Evolutionary conservation across 2,113 vertebrate genomes (phyloP), one percentile per base, ranked within the genome.

Genomic region (Alectura lathami): DNA sequence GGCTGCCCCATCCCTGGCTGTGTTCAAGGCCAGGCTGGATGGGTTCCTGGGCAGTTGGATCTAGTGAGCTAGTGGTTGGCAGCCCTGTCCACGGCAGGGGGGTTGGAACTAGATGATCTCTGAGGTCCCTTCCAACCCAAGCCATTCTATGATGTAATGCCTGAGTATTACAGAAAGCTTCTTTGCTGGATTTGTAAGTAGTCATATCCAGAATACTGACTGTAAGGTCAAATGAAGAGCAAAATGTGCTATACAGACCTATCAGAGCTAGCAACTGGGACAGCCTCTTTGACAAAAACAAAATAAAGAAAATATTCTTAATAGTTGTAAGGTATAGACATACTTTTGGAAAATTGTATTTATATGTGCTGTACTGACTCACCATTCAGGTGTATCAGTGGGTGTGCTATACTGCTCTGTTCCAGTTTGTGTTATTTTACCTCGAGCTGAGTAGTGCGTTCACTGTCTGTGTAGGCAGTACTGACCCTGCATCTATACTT

Each of bases 401-500:
- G 21, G 42, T 50, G 23, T 63, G 34, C 48, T 0, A 0, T 63
- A 27, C 36, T 47, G 13, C 9, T 62, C 2, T 47, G n/a, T 29
- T 57, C 42, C 40, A 23, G 17, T 17, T 73, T 74, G 50, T 67
- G 70, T 56, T 91, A 5, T 74, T 15, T 54, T n/a, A 9, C 30
- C 48, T 92, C 82, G 34, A 42, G 0, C 56, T 14, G 56, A 84
- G n/a, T 32, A 47, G 22, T 47, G 7, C 6, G 42, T 38, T 70
- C 26, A 30, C 40, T 82, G 14, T 42, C 5, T 53, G 30, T 9
- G 36, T 56, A 32, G 42, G 8, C 40, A 56, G 5, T 43, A 42
- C 26, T 26, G 27, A 7, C 2, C 6, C 0, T n/a, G 10, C 50
- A 24, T 17, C 50, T 57, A 14, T 42, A 27, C 47, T 4, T 1